These are phyloP conservation scores for Numenius arquata DNA, from an alignment of 2,113 vertebrate genomes.

Conservation along the genomic window DNA sequence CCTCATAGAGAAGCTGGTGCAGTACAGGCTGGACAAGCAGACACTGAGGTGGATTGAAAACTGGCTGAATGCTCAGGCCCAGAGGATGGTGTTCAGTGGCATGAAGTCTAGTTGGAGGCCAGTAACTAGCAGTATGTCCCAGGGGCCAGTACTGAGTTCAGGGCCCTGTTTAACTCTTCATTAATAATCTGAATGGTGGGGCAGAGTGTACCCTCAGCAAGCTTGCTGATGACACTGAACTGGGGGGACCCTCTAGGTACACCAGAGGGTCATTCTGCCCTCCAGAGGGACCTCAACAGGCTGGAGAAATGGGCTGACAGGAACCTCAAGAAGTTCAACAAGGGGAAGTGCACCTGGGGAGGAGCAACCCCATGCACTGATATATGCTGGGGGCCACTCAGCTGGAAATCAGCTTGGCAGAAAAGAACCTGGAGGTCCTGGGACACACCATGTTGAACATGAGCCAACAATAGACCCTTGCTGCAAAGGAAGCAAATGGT, in stretches of 20 bases:
- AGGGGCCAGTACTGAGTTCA: not conserved
- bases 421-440: not conserved
- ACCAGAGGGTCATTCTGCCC: not conserved
- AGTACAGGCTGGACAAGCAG: not conserved
- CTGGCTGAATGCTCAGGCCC: not conserved
- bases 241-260: not conserved
- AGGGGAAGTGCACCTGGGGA: not conserved
- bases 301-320: not conserved
- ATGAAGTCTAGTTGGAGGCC: not conserved
- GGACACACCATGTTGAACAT: not conserved
- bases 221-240: not conserved
- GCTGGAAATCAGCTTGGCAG: not conserved
- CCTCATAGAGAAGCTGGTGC: not conserved
- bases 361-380: not conserved
- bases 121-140: not conserved
- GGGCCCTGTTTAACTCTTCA: not conserved
- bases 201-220: not conserved
- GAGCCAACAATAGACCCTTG: not conserved
- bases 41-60: not conserved
- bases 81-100: too few relatives aligned
- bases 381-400: not conserved
- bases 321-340: not conserved
- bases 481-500: not conserved
- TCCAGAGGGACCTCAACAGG: not conserved
- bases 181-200: not conserved